Evolutionary conservation across 2,888 invertebrate genomes (phyloP).

Genomic region (Hyposoter dolosus): DNA sequence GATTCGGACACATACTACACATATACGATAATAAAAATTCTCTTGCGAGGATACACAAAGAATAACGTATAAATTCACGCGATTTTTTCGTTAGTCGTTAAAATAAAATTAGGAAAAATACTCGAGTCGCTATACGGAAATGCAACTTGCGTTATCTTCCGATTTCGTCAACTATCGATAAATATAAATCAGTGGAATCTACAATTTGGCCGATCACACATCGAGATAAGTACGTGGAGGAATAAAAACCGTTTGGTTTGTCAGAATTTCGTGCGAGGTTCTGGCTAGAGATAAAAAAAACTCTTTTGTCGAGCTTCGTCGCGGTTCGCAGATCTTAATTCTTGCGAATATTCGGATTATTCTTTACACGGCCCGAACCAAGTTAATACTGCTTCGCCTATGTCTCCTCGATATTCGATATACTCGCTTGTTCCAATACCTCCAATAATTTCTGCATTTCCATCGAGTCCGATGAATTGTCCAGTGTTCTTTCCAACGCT

Average conservation of each 20-base stretch:
- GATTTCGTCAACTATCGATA: conserved; percentile 36
- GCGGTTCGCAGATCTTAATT: conserved; percentile 14
- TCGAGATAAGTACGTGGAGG: conserved; percentile 63
- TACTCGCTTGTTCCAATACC: conserved; percentile 82
- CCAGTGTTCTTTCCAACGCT: conserved; percentile 84
- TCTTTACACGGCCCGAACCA: conserved; percentile 39
- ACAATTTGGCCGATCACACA: conserved; percentile 41
- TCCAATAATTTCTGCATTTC: conserved; percentile 82
- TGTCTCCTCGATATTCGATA: conserved; percentile 80
- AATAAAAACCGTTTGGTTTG: conserved; percentile 50
- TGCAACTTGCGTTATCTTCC: neutral
- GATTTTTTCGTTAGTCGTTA: conserved; percentile 12
- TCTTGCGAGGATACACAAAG: conserved; percentile 53
- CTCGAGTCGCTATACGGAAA: neutral
- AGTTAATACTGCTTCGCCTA: conserved; percentile 81
- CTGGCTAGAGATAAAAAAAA: neutral
- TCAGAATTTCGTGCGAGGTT: conserved; percentile 31
- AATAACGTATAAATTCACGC: conserved; percentile 40
- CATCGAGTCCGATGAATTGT: conserved; percentile 81
- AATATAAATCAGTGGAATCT: conserved; percentile 54
- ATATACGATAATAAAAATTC: conserved; percentile 55
- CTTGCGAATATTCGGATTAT: neutral
- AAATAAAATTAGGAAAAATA: conserved; percentile 5
- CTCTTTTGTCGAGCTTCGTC: conserved; percentile 16
- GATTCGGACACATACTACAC: conserved; percentile 53